Evolutionary conservation across 2,113 vertebrate species (phyloP), one percentile per base, ranked within the genome.

Genomic region (Sylvilagus bachmani): DNA sequence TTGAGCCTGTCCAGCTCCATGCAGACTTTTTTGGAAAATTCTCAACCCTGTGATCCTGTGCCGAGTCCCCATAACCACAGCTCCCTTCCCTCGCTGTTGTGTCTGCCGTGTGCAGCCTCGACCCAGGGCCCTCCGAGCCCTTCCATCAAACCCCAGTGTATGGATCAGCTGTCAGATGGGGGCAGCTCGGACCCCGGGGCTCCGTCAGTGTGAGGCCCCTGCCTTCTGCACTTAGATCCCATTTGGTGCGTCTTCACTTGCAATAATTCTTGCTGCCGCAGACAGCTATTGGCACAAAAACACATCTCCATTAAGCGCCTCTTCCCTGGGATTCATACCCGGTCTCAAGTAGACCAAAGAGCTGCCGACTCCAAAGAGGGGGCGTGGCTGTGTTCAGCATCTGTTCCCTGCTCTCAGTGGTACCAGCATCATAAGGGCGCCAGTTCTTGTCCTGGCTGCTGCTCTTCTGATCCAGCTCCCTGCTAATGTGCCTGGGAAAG

Each of bases 91-190:
- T 79, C 44, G 22, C 31, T 17, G 3, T 85, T 38, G 25, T 25
- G 61, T 90, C 70, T 93, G 19, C 31, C 67, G 17, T n/a, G 93
- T 83, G 96, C 96, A 77, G 92, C 96, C 91, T 96, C 95, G 81
- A 51, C 88, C 55, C 6, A 91, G 91, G 94, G 93, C 92, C 49
- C 27, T 61, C 88, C 62, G 96, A 97, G 97, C 97, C 95, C 97
- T 96, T 98, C 97, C 97, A 49, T 96, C 96, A 97, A 90, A 67
- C n/a, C 19, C 4, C 3, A 53, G 78, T 55, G 88, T 96, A 96
- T 97, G 79, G 93, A 91, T 97, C 97, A 93, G 94, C 95, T 96
- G 93, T 97, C 97, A 97, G 83, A 94, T 93, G 89, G 11, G 66
- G 95, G 75, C 94, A 91, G 12, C 82, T 77, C 6, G 6, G 88